These are phyloP conservation scores for Lepus oiostolus DNA, from an alignment of 2,797 vertebrate genomes.

Conservation along the genomic window DNA sequence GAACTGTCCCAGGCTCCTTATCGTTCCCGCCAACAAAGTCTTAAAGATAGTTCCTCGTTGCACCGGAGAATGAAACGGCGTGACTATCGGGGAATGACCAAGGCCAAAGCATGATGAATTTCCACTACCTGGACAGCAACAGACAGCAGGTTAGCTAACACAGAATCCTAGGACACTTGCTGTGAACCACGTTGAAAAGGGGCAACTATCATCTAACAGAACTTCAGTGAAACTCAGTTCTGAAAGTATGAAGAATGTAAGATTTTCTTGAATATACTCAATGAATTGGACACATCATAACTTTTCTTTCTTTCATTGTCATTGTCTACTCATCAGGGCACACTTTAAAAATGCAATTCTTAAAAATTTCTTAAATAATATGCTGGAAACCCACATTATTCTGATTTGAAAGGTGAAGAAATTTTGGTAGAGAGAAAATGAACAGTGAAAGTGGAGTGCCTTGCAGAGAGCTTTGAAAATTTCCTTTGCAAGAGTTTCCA, in stretches of 20 bases:
- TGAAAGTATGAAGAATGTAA: neutral
- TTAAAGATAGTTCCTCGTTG: neutral
- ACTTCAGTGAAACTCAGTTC: neutral
- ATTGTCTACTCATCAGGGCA: neutral
- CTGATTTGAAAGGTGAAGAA: neutral
- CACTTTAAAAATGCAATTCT: constrained; percentile 63
- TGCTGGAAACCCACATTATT: neutral
- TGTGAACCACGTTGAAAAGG: neutral
- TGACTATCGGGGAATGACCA: neutral
- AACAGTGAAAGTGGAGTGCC: neutral
- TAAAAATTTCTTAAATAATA: neutral
- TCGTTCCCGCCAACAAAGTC: neutral
- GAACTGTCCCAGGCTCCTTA: constrained; percentile 72
- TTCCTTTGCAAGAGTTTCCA: neutral
- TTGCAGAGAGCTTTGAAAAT: neutral
- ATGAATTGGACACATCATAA: neutral
- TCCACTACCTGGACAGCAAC: neutral
- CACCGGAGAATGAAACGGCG: neutral
- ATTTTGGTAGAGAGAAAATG: neutral
- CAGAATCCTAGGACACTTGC: neutral
- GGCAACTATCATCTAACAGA: neutral
- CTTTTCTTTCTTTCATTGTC: neutral
- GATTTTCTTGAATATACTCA: neutral
- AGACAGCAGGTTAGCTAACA: neutral
- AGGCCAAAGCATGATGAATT: constrained; percentile 54